These are phyloP conservation scores for Danio tinwini DNA, from an alignment of 2,797 vertebrate species.

Conservation along the genomic window DNA sequence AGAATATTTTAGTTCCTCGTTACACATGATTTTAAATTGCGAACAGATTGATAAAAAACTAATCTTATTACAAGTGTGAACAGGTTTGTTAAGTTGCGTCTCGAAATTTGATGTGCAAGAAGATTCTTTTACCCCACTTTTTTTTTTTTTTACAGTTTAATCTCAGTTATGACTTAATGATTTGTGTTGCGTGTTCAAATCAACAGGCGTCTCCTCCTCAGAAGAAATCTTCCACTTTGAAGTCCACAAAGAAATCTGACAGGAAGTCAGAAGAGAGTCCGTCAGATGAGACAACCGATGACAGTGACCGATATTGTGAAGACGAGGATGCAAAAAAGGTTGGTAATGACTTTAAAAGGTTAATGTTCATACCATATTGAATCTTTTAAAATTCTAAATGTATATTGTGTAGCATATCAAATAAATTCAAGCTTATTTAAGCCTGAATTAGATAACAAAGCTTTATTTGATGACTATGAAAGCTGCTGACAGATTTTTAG, in stretches of 20 bases:
- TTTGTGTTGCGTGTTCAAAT: not conserved
- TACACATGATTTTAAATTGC: no score
- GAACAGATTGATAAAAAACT: no score
- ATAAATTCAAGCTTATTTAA: not conserved
- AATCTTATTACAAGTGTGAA: no score
- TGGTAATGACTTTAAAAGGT: no score
- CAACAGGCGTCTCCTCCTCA: slow-evolving; percentile 62
- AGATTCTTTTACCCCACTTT: not conserved
- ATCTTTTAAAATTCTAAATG: not conserved
- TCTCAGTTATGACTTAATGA: not conserved
- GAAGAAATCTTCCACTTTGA: slow-evolving; percentile 64
- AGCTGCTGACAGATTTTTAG: no score
- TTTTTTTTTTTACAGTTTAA: not conserved
- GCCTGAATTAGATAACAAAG: not conserved
- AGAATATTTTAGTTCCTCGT: no score
- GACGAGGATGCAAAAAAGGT: slow-evolving; percentile 47
- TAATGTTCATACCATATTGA: no score
- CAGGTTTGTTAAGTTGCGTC: not conserved
- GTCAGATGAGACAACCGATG: slow-evolving; percentile 54
- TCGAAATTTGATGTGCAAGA: not conserved
- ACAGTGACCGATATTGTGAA: slow-evolving; percentile 55
- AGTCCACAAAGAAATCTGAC: slow-evolving; percentile 59
- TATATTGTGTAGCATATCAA: not conserved
- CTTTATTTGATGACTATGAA: not conserved
- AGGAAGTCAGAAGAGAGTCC: slow-evolving; percentile 58